phyloP scores from a whole-genome alignment of 2,113 vertebrate species.

The Sardina pilchardus region DNA sequence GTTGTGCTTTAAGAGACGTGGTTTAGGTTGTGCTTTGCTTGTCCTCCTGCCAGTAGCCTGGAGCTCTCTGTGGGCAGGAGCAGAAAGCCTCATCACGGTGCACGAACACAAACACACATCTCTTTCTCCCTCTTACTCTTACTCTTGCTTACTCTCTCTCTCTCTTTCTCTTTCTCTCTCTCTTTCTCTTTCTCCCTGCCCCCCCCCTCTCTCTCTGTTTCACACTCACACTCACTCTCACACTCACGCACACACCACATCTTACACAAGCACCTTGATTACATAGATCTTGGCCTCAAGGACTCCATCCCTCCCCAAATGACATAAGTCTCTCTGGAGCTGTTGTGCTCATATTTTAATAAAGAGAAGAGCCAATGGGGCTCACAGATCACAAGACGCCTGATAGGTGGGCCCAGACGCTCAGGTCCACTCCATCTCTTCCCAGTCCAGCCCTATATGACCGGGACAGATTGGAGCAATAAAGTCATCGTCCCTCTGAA shows the following conservation, averaged over 20 bases:
- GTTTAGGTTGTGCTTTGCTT: slow-evolving; percentile 36
- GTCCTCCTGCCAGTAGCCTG: slow-evolving; percentile 36
- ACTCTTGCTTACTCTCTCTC: not conserved
- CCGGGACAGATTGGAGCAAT: not conserved
- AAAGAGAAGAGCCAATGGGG: not conserved
- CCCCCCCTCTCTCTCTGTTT: not conserved
- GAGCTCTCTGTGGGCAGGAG: not conserved
- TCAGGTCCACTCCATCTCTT: not conserved
- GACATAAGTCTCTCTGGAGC: not conserved
- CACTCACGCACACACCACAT: not conserved
- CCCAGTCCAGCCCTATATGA: not conserved
- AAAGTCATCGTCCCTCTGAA: not conserved
- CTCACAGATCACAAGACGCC: not conserved
- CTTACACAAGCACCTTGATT: not conserved
- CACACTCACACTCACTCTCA: not conserved
- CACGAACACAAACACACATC: slow-evolving; percentile 10
- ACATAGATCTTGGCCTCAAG: not conserved
- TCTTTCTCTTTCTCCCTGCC: not conserved
- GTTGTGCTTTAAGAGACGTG: slow-evolving; percentile 43
- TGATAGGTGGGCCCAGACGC: not conserved
- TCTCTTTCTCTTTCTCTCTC: not conserved
- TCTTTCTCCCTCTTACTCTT: not conserved
- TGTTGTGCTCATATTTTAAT: not conserved
- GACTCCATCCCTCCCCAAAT: not conserved
- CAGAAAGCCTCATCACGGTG: not conserved